Evolutionary conservation across 92 coral and sea anemone genomes (phyloP).

Genomic region (Galaxea fascicularis): DNA sequence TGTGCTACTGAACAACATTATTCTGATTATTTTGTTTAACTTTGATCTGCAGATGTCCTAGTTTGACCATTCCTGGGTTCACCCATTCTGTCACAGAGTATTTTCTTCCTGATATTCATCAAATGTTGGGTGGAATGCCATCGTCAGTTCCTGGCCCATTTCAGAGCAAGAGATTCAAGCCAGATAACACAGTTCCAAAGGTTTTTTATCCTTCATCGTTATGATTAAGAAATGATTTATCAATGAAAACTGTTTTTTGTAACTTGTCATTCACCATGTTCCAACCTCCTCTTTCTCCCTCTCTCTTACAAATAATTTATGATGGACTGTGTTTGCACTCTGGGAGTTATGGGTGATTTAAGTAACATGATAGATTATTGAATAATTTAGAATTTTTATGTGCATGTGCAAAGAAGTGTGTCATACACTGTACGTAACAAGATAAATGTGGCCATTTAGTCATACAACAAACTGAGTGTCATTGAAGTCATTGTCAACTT

Average conservation of each 20-base stretch:
- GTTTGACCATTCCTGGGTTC: slow-evolving; percentile 87
- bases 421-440: neutral
- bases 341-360: no score
- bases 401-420: neutral
- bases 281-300: no score
- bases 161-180: slow-evolving; percentile 77
- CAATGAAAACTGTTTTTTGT: neutral
- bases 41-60: slow-evolving; percentile 75
- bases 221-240: no score
- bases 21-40: neutral
- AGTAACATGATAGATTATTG: no score
- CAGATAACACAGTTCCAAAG: slow-evolving; percentile 23
- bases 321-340: no score
- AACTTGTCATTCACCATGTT: no score
- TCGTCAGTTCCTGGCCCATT: slow-evolving; percentile 42
- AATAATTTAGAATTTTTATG: no score
- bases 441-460: neutral
- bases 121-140: slow-evolving; percentile 63
- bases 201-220: neutral
- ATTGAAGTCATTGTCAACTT: no score
- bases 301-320: no score
- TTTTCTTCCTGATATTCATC: slow-evolving; percentile 80
- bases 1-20: no score
- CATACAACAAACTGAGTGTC: neutral
- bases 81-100: slow-evolving; percentile 85